Percentiles rank a stretch among this genome's conserved stretches.
Conservation (phyloP, 2,888 invertebrate species). For the Caenorhabditis zanzibari region DNA sequence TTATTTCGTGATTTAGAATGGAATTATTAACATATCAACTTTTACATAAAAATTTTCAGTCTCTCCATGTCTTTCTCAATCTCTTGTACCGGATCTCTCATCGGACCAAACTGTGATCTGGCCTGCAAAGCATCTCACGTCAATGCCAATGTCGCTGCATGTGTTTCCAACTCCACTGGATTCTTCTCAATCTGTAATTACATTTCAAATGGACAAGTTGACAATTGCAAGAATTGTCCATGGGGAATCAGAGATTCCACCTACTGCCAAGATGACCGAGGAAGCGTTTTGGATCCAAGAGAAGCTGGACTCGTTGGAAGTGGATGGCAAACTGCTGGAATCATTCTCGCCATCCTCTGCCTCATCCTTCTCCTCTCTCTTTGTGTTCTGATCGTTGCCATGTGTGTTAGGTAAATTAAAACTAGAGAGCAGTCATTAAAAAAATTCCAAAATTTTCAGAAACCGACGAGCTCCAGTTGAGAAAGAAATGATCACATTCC, state of each 20-base stretch:
- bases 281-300: constrained; percentile 71
- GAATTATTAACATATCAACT: no score
- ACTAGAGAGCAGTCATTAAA: not conserved
- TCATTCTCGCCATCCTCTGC: constrained; percentile 73
- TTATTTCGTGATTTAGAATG: no score
- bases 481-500: constrained; percentile 54
- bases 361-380: constrained; percentile 69
- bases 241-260: constrained; percentile 80
- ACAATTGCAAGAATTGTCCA: constrained; percentile 80
- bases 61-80: constrained; percentile 75
- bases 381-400: constrained; percentile 39
- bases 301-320: constrained; percentile 75
- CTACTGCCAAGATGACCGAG: constrained; percentile 76
- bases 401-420: constrained; percentile 25
- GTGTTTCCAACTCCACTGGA: constrained; percentile 73
- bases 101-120: constrained; percentile 80
- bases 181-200: constrained; percentile 79
- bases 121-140: constrained; percentile 73
- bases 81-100: constrained; percentile 76
- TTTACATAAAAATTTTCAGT: constrained; percentile 58
- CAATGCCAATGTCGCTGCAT: constrained; percentile 70
- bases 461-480: constrained; percentile 42
- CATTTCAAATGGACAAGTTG: constrained; percentile 71
- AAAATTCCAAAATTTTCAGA: constrained; percentile 13
- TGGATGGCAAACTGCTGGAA: constrained; percentile 75